Evolutionary conservation across 2,797 vertebrate genomes (phyloP).

Genomic region (Lepus townsendii): DNA sequence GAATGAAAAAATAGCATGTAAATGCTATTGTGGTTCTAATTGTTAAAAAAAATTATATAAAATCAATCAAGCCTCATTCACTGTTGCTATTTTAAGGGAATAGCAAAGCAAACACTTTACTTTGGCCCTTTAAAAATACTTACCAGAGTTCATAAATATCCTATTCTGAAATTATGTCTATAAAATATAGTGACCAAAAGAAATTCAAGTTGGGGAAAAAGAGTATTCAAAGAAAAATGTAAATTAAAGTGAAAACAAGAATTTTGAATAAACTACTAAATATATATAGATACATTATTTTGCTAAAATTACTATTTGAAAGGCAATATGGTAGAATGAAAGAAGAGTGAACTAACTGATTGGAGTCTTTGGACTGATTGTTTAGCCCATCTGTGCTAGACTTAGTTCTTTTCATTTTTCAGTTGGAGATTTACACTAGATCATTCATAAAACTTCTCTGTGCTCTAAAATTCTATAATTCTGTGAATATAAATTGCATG

Average conservation of each 20-base stretch:
- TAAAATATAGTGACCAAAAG: background rate
- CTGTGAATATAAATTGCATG: background rate
- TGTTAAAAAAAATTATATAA: conserved; percentile 41
- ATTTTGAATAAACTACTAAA: conserved; percentile 32
- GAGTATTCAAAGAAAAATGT: conserved; percentile 43
- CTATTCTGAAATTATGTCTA: conserved; percentile 35
- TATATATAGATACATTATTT: background rate
- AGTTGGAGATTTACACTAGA: background rate
- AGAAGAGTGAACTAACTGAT: background rate
- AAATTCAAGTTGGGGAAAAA: background rate
- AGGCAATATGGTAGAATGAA: background rate
- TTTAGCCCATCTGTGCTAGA: background rate
- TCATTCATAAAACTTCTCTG: background rate
- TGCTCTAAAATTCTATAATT: background rate
- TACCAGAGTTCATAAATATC: conserved; percentile 21
- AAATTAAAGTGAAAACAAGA: conserved; percentile 22
- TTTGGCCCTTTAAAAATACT: conserved; percentile 28
- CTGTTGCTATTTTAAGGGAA: background rate
- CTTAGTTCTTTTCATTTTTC: background rate
- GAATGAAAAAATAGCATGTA: conserved; percentile 11
- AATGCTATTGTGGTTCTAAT: background rate
- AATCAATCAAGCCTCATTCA: background rate
- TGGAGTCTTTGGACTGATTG: background rate
- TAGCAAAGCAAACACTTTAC: background rate
- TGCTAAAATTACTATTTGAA: conserved; percentile 50